Conservation (phyloP, 2,113 vertebrate species). For the Halichoeres trimaculatus region DNA sequence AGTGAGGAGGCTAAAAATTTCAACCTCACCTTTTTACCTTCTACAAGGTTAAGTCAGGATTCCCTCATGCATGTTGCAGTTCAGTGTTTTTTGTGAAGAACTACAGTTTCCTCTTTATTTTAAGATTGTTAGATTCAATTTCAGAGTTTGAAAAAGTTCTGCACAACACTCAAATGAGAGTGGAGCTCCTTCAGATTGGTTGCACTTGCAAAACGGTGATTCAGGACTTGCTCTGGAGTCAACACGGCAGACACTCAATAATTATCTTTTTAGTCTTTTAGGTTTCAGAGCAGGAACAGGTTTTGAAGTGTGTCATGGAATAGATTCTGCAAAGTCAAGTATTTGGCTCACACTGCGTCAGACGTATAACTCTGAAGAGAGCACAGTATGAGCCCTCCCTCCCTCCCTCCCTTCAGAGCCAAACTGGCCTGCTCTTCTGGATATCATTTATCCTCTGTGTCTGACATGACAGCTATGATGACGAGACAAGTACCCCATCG, state of each 20-base stretch:
- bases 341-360: not conserved
- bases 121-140: too few species aligned
- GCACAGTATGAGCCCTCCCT: conserved; percentile 1
- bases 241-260: not conserved
- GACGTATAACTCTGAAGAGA: not conserved
- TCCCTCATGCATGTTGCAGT: too few species aligned
- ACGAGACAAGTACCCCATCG: conserved; percentile 64
- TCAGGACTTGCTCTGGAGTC: not conserved
- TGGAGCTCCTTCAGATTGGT: not conserved
- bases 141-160: not conserved
- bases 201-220: not conserved
- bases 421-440: conserved; percentile 41
- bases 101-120: too few species aligned
- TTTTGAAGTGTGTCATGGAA: not conserved
- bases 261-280: not conserved
- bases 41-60: too few species aligned
- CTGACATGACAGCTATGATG: conserved; percentile 72
- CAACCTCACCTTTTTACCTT: too few species aligned
- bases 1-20: too few species aligned
- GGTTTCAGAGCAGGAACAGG: not conserved
- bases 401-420: conserved; percentile 16
- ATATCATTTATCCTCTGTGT: conserved; percentile 62
- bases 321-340: not conserved
- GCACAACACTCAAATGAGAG: not conserved
- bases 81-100: too few species aligned